Percentiles rank a stretch among this genome's conserved stretches.
Conservation (phyloP, 1,140 invertebrate species). For the Apolygus lucorum region DNA sequence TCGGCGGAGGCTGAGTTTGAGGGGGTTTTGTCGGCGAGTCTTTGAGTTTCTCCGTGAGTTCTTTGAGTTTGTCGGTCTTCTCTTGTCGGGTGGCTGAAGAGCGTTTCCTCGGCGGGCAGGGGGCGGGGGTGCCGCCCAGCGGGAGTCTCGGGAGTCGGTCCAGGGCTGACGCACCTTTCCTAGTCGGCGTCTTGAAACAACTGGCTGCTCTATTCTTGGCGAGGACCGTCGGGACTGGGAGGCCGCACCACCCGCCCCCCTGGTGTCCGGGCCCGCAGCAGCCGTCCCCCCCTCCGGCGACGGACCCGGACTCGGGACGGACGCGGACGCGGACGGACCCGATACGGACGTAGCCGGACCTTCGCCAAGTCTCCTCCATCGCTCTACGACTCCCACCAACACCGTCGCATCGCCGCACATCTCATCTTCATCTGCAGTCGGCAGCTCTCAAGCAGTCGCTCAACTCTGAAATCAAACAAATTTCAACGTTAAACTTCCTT, state of each 20-base stretch:
- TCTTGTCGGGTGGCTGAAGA: conserved; percentile 33
- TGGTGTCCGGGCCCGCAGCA: conserved; percentile 15
- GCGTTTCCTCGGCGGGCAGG: conserved; percentile 39
- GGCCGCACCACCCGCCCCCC: background rate
- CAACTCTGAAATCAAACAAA: too few relatives aligned
- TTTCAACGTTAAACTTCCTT: too few relatives aligned
- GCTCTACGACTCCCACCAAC: background rate
- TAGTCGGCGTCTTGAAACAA: background rate
- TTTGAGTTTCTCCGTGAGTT: conserved; percentile 64
- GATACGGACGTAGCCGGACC: background rate
- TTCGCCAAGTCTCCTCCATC: background rate
- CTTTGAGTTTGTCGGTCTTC: conserved; percentile 59
- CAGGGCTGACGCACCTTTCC: conserved; percentile 39
- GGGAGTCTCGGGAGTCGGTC: conserved; percentile 66
- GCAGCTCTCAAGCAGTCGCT: too few relatives aligned
- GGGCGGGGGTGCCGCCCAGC: conserved; percentile 55
- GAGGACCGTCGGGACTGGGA: conserved; percentile 22
- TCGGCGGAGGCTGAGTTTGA: conserved; percentile 37
- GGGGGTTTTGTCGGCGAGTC: conserved; percentile 41
- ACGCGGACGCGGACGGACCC: background rate
- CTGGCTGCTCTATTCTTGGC: conserved; percentile 21
- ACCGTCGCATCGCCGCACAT: background rate
- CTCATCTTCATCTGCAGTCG: background rate
- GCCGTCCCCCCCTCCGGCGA: background rate
- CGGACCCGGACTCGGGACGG: background rate